Evolutionary conservation across 23 tunicate genomes (phyloP), one percentile per base, ranked within the genome.

Genomic region (Phallusia fumigata): DNA sequence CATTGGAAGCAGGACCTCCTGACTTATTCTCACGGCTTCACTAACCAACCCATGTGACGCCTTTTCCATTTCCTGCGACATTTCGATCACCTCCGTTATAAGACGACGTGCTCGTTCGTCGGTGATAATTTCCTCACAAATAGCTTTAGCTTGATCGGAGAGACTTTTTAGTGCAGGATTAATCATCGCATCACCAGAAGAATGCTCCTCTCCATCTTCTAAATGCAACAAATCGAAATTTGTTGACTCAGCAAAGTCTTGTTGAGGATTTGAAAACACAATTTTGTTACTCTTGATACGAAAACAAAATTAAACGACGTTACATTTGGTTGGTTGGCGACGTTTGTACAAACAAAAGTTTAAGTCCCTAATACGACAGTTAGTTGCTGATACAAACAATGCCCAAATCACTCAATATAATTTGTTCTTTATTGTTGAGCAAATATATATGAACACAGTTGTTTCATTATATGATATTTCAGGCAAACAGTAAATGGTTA

Each of bases 1-100:
- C 86, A 90, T 53, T n/a, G 95, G 95, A 30, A 90, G 80, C 52
- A 90, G 36, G 2, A 90, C 89, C 44, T 87, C 84, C 33, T 81
- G 65, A 81, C 95, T 81, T 40, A 90, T 40, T 26, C 75, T 80
- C 32, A 85, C 85, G 15, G 84, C 85, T 47, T 82, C 85, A 13
- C 50, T 0, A 12, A 85, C 89, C 33, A 90, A 33, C 51, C 83
- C 52, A 35, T 36, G n/a, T 19, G 81, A 76, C 35, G 73, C 36
- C 19, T 53, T 31, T 16, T 73, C 33, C 45, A 75, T 33, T 30
- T 75, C 35, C 32, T 18, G 78, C 31, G 78, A 50, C 75, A 30
- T 21, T n/a, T 40, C 53, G 18, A 72, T 19, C n/a, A 82, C 78
- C 22, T 58, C 64, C 28, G 40, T 30, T 19, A 82, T 79, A 30